Base-by-base conservation (phyloP, 2,888 invertebrate genomes). In the Drosophila nigricruria region DNA sequence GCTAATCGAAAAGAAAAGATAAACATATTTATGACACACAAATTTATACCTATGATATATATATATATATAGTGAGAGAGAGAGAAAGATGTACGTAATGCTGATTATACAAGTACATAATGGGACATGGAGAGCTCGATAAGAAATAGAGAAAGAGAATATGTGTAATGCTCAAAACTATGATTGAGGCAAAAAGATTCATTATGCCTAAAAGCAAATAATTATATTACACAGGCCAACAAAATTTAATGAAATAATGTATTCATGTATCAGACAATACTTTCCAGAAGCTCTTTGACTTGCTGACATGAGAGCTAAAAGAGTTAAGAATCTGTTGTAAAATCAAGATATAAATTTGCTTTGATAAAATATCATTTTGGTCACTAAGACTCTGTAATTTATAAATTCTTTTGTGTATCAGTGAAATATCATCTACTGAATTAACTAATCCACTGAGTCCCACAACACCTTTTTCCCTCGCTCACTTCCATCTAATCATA, bases 1-100 rank as follows among this genome's bases (percentile, higher is more conserved):
- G 76, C 73, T 80, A 76, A 72, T 66, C 61, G 63, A 61, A 61
- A 65, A 67, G 65, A 70, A 62, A 70, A 65, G 50, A 71, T 60
- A 70, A 36, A 40, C 47, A 71, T 69, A 69, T 65, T 45, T 50
- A 68, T 27, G 57, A 66, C 23, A 62, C 65, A 65, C 67, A 79
- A 77, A 81, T 81, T 71, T 71, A 87, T 78, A 81, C 56, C 50
- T 32, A 49, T 1, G 18, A 42, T 30, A 49, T 30, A 30, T 12
- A 49, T 18, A 49, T 49, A 30, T 30, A 30, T 18, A 30, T 49
- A 58, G 10, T 10, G 30, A 30, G 10, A 30, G 12, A 20, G 20
- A 34, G 34, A 1, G 8, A 38, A 8, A 18, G 10, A 47, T 43
- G 43, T 43, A 8, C 43, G 23, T 8, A 14, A 43, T 43, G 43